Evolutionary conservation across 2,797 vertebrate genomes (phyloP).

Genomic region (Cynopterus sphinx): DNA sequence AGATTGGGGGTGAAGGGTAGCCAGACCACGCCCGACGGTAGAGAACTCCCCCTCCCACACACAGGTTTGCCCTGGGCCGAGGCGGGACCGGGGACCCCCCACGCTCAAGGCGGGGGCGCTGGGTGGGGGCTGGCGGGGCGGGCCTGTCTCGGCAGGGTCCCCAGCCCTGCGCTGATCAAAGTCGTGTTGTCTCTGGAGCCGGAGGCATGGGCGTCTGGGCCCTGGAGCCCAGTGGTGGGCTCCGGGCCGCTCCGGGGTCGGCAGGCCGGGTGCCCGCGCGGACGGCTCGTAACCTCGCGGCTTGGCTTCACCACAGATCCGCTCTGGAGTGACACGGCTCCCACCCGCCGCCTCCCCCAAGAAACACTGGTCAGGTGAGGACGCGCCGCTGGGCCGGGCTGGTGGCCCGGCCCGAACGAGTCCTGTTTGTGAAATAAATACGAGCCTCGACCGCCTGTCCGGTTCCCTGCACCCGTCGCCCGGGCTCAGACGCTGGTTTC

Average conservation of each 20-base stretch:
- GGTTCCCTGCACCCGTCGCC: slow-evolving; percentile 17
- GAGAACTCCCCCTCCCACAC: slow-evolving; percentile 44
- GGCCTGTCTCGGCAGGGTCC: too few relatives aligned
- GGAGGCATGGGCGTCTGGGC: slow-evolving; percentile 75
- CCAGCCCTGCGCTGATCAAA: slow-evolving; percentile 48
- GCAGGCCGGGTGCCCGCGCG: slow-evolving; percentile 69
- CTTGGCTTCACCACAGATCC: slow-evolving; percentile 79
- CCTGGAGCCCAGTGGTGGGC: slow-evolving; percentile 65
- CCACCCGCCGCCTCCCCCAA: slow-evolving; percentile 67
- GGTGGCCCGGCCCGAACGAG: slow-evolving; percentile 80
- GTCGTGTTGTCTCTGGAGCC: slow-evolving; percentile 62
- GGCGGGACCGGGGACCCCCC: slow-evolving; percentile 15
- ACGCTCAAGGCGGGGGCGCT: neutral
- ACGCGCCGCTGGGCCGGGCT: slow-evolving; percentile 44
- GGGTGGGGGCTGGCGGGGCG: neutral
- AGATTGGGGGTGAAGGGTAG: slow-evolving; percentile 56
- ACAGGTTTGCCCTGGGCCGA: neutral
- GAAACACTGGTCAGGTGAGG: slow-evolving; percentile 67
- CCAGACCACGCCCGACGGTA: neutral
- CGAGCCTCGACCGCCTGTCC: slow-evolving; percentile 62
- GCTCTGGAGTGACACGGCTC: slow-evolving; percentile 67
- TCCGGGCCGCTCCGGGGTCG: slow-evolving; percentile 73
- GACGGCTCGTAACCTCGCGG: slow-evolving; percentile 62
- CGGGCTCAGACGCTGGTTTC: slow-evolving; percentile 86
- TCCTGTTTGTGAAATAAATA: slow-evolving; percentile 86